A percentile compares a stretch with the other conserved stretches of the same genome.
Conservation (phyloP, 2,797 vertebrate genomes). For the Pseudomugil tenellus region DNA sequence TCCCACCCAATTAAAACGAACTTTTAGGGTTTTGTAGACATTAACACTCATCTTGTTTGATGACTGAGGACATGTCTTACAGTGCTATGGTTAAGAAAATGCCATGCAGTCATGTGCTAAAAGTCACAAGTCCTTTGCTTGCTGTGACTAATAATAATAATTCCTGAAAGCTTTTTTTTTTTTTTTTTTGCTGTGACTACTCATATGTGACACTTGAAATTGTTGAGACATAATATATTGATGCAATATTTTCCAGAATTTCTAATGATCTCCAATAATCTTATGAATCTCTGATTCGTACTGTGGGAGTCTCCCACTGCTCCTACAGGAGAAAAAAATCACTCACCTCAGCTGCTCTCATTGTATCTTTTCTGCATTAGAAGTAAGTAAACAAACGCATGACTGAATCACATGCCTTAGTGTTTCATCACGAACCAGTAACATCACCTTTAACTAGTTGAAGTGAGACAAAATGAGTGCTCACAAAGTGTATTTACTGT, state of each 20-base stretch:
- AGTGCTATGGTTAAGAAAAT: background rate
- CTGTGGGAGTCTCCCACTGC: background rate
- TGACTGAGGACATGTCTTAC: background rate
- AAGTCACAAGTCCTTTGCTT: background rate
- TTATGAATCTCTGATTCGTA: background rate
- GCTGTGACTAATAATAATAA: background rate
- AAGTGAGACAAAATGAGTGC: background rate
- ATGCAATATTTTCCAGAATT: background rate
- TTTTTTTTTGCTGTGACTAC: too few relatives aligned
- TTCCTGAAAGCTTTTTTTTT: background rate
- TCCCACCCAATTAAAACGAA: background rate
- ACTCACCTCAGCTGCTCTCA: background rate
- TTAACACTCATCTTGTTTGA: background rate
- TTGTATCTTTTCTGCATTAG: background rate
- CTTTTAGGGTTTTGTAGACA: background rate
- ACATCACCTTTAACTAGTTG: background rate
- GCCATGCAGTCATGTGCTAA: background rate
- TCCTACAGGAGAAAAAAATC: background rate
- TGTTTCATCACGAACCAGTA: background rate
- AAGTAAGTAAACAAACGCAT: slow-evolving; percentile 12
- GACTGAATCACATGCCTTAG: slow-evolving; percentile 5
- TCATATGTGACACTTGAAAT: background rate
- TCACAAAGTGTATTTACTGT: background rate
- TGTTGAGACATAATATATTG: background rate
- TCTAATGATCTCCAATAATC: background rate